Conservation (phyloP, 2,888 invertebrate species). For the Drosophila paramelanica region DNA sequence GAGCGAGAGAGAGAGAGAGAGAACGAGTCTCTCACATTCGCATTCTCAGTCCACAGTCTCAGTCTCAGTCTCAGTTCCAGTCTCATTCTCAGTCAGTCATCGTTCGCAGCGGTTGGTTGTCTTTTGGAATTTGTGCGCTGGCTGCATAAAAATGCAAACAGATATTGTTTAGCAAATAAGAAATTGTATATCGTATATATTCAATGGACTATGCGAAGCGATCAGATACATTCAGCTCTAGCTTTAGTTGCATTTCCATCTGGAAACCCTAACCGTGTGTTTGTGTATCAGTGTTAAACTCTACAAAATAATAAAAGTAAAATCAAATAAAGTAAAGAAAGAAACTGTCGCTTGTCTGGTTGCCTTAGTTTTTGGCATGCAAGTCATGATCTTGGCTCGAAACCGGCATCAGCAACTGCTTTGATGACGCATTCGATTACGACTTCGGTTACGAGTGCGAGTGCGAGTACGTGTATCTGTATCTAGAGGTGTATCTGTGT, state of each 20-base stretch:
- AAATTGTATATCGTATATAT: slow-evolving; percentile 21
- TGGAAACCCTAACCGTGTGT: not conserved
- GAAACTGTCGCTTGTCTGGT: slow-evolving; percentile 27
- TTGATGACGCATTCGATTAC: slow-evolving; percentile 72
- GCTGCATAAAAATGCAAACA: slow-evolving; percentile 43
- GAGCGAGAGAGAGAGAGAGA: slow-evolving; percentile 6
- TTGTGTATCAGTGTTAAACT: slow-evolving; percentile 4
- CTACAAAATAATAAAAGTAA: not conserved
- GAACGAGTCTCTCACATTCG: slow-evolving; percentile 6
- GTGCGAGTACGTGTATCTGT: slow-evolving; percentile 22
- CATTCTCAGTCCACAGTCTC: slow-evolving; percentile 18
- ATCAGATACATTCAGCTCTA: slow-evolving; percentile 5
- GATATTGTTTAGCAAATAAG: slow-evolving; percentile 36
- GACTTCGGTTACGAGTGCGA: slow-evolving; percentile 28
- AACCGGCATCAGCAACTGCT: slow-evolving; percentile 64
- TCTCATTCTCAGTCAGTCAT: slow-evolving; percentile 40
- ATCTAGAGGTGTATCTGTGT: slow-evolving; percentile 28
- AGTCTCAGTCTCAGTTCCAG: slow-evolving; percentile 2
- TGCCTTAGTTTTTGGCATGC: slow-evolving; percentile 49
- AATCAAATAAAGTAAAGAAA: not conserved
- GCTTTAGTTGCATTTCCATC: slow-evolving; percentile 2
- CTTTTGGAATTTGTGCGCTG: slow-evolving; percentile 51
- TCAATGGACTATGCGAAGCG: slow-evolving; percentile 7
- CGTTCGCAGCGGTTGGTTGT: slow-evolving; percentile 38
- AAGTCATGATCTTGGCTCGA: slow-evolving; percentile 70